Evolutionary conservation across 2,113 vertebrate species (phyloP), one percentile per base, ranked within the genome.

Genomic region (Macquaria australasica): DNA sequence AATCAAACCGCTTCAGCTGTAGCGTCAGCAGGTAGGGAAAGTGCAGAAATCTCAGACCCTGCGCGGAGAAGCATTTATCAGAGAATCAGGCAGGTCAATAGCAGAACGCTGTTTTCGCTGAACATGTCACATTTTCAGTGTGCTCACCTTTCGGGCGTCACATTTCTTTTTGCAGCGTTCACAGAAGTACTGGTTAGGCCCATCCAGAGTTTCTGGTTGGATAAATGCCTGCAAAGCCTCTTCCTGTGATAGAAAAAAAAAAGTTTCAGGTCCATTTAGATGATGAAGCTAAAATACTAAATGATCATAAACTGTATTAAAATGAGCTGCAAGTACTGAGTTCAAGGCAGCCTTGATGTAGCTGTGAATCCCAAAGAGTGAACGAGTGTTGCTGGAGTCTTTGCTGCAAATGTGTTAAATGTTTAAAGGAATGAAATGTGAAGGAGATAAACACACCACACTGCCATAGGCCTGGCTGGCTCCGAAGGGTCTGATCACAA

Each of bases 121-220:
- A 87, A 51, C 73, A 58, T 1, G 20, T 56, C 28, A 58, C 28
- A 28, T 53, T 76, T 83, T 75, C 51, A 66, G 53, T 69, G 6
- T 11, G 20, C 90, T 94, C 96, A 99, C 98, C 97, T 99, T 99
- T 70, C 98, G 96, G 66, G 98, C 98, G 73, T 99, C 98, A 82
- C 98, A 99, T 89, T 99, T 99, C 96, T 99, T 99, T 94, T 98
- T 99, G 95, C 98, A 99, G 41, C 98, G 96, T 92, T 99, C 98
- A 94, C 98, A 99, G 93, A 99, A 99, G 92, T 99, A 99, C 77
- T 99, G 98, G 94, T 99, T 99, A 63, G 98, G 96, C 60, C 98
- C 98, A 86, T 99, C 98, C 56, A 99, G 95, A 73, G 97, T 99
- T 95, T 99, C 98, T 20, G 98, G 98, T 86, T 99, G 98, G 92